Evolutionary conservation across 2,113 vertebrate species (phyloP).

Genomic region (Hypanus sabinus): DNA sequence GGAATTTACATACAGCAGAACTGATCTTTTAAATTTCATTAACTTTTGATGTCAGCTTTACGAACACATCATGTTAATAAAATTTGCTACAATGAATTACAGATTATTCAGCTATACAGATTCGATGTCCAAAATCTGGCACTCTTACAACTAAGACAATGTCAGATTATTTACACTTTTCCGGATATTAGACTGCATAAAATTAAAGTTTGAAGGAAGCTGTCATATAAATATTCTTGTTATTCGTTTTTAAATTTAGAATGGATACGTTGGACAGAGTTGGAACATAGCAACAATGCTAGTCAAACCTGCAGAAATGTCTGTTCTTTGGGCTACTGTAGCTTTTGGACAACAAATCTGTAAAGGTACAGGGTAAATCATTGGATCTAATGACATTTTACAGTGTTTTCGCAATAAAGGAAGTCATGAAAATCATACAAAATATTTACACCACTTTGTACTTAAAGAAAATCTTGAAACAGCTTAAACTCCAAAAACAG

Average conservation of each 20-base stretch:
- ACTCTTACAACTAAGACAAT: no score
- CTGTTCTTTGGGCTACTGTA: no score
- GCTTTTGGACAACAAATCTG: no score
- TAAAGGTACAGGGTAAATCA: neutral
- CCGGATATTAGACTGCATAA: no score
- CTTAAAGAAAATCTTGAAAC: neutral
- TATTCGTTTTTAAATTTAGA: no score
- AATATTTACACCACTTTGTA: neutral
- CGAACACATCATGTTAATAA: neutral
- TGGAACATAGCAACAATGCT: no score
- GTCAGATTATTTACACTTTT: no score
- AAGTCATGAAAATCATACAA: neutral
- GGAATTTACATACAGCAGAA: neutral
- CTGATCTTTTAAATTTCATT: neutral
- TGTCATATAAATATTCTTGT: no score
- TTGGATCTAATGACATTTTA: no score
- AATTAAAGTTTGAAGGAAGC: no score
- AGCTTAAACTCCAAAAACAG: neutral
- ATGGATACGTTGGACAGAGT: no score
- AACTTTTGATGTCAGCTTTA: neutral
- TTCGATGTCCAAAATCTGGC: neutral
- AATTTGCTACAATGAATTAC: neutral
- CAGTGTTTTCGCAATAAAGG: neutral
- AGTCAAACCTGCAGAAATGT: no score
- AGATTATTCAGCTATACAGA: conserved; percentile 1